These are phyloP conservation scores for Cephus pygmeus DNA, from an alignment of 2,888 invertebrate species.

Conservation along the genomic window DNA sequence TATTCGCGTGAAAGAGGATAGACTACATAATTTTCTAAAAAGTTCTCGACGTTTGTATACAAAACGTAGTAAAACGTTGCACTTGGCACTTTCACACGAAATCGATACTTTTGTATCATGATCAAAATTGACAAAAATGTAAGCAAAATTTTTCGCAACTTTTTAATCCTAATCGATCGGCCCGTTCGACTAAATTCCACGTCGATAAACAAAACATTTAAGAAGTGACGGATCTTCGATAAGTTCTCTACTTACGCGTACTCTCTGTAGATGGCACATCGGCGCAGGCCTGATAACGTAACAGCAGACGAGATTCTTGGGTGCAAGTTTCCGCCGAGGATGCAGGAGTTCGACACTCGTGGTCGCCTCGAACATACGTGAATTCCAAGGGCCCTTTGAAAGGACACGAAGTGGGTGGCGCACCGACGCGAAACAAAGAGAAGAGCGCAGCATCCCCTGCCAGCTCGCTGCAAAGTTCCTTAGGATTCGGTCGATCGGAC, in stretches of 20 bases:
- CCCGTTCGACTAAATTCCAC: not conserved
- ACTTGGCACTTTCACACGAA: not conserved
- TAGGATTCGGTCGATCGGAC: slow-evolving; percentile 68
- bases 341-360: slow-evolving; percentile 78
- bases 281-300: slow-evolving; percentile 86
- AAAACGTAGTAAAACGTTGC: too few relatives aligned
- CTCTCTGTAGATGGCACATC: slow-evolving; percentile 83
- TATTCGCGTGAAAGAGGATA: not conserved
- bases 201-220: not conserved
- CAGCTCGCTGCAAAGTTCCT: slow-evolving; percentile 75
- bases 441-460: slow-evolving; percentile 79
- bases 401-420: slow-evolving; percentile 80
- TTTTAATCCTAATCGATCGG: not conserved
- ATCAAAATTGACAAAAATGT: not conserved
- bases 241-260: slow-evolving; percentile 66
- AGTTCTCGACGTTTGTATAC: too few relatives aligned
- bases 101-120: not conserved
- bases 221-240: not conserved
- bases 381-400: slow-evolving; percentile 86
- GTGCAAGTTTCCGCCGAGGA: slow-evolving; percentile 87
- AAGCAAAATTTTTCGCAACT: not conserved
- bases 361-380: slow-evolving; percentile 78
- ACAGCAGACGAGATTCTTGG: slow-evolving; percentile 80
- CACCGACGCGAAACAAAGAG: slow-evolving; percentile 80
- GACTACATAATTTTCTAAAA: not conserved